Evolutionary conservation across 2,113 vertebrate species (phyloP).

Genomic region (Peromyscus leucopus): DNA sequence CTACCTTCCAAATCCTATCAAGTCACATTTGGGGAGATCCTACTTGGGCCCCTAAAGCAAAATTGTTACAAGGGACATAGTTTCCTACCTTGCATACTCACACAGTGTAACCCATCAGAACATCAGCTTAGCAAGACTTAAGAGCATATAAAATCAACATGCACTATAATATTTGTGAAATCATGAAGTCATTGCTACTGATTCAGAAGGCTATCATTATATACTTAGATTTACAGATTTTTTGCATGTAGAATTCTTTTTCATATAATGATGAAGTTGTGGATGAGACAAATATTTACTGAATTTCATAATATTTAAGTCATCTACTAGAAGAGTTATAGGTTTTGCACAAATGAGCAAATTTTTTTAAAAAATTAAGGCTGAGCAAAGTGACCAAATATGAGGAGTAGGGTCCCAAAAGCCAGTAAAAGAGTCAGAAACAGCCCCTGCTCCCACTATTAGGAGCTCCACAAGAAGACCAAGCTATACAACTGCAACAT

Average conservation of each 20-base stretch:
- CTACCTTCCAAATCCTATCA: background rate
- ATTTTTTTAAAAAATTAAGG: background rate
- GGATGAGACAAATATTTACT: background rate
- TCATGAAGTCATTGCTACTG: background rate
- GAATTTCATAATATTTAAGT: background rate
- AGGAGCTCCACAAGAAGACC: background rate
- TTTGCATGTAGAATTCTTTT: background rate
- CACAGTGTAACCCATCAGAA: background rate
- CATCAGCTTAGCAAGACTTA: background rate
- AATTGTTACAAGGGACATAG: background rate
- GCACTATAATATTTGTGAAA: background rate
- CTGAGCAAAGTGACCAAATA: background rate
- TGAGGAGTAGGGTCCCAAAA: background rate
- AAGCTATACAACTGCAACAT: background rate
- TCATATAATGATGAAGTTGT: background rate
- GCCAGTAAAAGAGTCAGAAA: background rate
- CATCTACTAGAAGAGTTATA: background rate
- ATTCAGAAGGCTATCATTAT: background rate
- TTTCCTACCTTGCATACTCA: background rate
- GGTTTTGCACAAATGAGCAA: background rate
- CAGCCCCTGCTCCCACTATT: background rate
- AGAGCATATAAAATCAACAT: background rate
- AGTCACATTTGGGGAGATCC: background rate
- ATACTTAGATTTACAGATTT: background rate
- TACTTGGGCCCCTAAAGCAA: background rate